Conservation (phyloP, 2,113 vertebrate genomes). For the Catagonus wagneri region DNA sequence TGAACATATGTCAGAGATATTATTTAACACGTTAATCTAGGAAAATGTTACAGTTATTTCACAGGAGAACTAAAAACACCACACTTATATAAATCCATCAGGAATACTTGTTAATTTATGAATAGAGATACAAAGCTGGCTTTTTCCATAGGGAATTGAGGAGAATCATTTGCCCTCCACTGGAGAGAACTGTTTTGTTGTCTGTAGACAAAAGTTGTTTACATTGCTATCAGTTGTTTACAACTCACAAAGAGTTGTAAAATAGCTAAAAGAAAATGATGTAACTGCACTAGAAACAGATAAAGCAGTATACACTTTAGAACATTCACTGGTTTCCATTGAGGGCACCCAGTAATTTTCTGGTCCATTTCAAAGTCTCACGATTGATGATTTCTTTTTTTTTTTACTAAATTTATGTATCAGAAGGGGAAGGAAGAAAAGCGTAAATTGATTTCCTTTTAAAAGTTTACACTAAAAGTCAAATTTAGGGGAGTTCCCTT, state of each 20-base stretch:
- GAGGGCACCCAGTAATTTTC: neutral
- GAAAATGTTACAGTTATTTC: neutral
- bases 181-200: neutral
- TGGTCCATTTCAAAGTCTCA: neutral
- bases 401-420: neutral
- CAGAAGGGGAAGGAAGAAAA: neutral
- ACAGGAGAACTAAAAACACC: neutral
- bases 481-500: neutral
- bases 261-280: neutral
- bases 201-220: neutral
- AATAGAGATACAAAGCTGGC: neutral
- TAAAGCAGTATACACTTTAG: neutral
- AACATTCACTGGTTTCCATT: neutral
- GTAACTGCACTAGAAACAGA: neutral
- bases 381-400: neutral
- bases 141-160: neutral
- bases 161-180: neutral
- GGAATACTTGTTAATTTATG: neutral
- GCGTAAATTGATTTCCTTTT: neutral
- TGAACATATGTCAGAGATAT: neutral
- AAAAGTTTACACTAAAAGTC: neutral
- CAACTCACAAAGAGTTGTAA: neutral
- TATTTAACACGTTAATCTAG: neutral
- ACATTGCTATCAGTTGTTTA: neutral
- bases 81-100: neutral